phyloP scores from a whole-genome alignment of 2,888 invertebrate species.

The Macrostomum cliftonense region DNA sequence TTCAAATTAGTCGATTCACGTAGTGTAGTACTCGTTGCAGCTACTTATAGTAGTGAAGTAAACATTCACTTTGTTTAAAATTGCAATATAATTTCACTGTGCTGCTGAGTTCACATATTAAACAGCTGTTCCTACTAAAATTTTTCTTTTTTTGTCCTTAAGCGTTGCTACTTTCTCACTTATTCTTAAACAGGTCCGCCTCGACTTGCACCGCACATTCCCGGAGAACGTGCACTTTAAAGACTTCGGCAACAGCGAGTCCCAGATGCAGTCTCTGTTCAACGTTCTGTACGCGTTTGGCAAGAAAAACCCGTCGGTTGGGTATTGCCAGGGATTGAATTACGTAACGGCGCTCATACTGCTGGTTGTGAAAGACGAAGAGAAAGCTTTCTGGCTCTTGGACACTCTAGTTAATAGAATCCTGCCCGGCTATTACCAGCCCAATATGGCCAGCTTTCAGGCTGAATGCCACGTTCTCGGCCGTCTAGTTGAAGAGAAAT shows the following conservation, averaged over 20 bases:
- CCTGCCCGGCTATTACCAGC: conserved; percentile 64
- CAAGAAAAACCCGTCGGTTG: conserved; percentile 63
- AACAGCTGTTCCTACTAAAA: too few relatives aligned
- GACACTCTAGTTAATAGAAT: conserved; percentile 68
- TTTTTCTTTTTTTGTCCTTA: too few relatives aligned
- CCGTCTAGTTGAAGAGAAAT: conserved; percentile 45
- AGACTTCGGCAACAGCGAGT: conserved; percentile 46
- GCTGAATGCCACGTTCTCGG: conserved; percentile 68
- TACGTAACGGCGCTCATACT: conserved; percentile 71
- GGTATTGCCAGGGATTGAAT: conserved; percentile 77
- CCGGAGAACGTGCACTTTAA: conserved; percentile 77
- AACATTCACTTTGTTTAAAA: too few relatives aligned
- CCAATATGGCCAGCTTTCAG: conserved; percentile 68
- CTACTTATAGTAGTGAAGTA: too few relatives aligned
- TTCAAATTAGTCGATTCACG: too few relatives aligned
- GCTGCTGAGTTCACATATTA: too few relatives aligned
- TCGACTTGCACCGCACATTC: conserved; percentile 49
- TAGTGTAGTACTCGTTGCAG: too few relatives aligned
- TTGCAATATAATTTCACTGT: too few relatives aligned
- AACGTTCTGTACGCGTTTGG: conserved; percentile 72
- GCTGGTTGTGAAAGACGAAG: conserved; percentile 67
- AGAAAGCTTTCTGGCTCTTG: conserved; percentile 74
- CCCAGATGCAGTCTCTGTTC: conserved; percentile 54
- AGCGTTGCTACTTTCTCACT: too few relatives aligned
- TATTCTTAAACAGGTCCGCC: too few relatives aligned